Base-by-base conservation (phyloP, 2,113 vertebrate species). In the Phalacrocorax aristotelis region DNA sequence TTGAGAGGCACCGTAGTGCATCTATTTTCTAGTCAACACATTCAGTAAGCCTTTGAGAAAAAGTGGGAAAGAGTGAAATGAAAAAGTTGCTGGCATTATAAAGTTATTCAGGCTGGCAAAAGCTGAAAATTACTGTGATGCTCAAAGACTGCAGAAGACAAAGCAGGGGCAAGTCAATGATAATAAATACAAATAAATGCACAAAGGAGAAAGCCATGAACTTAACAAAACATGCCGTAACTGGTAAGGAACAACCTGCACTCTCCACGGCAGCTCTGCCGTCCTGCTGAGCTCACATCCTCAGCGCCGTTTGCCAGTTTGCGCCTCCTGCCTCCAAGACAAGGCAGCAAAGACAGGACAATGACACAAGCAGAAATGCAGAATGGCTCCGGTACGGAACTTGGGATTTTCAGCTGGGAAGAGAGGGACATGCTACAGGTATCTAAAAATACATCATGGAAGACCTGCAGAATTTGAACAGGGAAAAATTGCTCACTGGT, bases 281-380 rank as follows among this genome's bases (percentile, higher is more conserved):
- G 11, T n/a, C 55, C 88, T 32, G n/a, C 26, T 15, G 26, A 51
- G n/a, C 25, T 70, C 55, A 6, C 26, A 3, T 5, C 44, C 20
- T 32, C 16, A 4, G 1, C 2, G 40, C 25, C 1, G 0, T 36
- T 55, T 25, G 21, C 49, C 15, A 2, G 51, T 32, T 30, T 34
- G 30, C 71, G 55, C 29, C 54, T 84, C 72, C 40, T 15, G 80
- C 72, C 65, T 36, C 52, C 22, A 5, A 58, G 32, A 36, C 27
- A 49, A 78, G 26, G 42, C 72, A 64, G 62, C 2, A 3, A 38
- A 76, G 46, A 13, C 44, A 60, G 36, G 22, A 14, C 57, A 18
- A 27, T 1, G 36, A 15, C 27, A 32, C 38, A 38, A 38, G 38
- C 38, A 38, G 62, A 29, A 27, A 12, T 15, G 42, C 25, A 19